Conservation (phyloP, 1,140 invertebrate species). For the Platyura marginata region DNA sequence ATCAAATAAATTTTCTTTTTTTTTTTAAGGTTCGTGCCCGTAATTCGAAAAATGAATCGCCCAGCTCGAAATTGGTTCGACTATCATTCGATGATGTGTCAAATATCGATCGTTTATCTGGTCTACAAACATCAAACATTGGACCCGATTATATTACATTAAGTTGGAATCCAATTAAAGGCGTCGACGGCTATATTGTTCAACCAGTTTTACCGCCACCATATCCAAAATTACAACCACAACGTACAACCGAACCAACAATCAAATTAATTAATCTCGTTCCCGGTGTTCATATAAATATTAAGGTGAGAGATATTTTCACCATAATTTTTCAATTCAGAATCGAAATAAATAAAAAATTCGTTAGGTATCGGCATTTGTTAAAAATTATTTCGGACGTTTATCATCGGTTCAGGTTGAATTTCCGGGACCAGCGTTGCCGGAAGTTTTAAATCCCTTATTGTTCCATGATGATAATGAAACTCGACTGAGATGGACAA, state of each 20-base stretch:
- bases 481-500: slow-evolving; percentile 45
- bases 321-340: no score
- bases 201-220: slow-evolving; percentile 24
- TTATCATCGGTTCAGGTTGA: slow-evolving; percentile 26
- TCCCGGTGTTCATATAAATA: slow-evolving; percentile 27
- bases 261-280: slow-evolving; percentile 34
- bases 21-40: slow-evolving; percentile 39
- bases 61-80: slow-evolving; percentile 31
- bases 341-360: no score
- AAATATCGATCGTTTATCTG: slow-evolving; percentile 36
- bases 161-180: slow-evolving; percentile 35
- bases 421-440: slow-evolving; percentile 35
- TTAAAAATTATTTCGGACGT: slow-evolving; percentile 36
- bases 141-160: slow-evolving; percentile 33
- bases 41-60: slow-evolving; percentile 36
- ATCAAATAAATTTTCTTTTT: not conserved
- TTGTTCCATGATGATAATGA: slow-evolving; percentile 34
- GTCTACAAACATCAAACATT: slow-evolving; percentile 28
- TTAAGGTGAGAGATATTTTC: no score
- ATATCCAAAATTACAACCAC: slow-evolving; percentile 28
- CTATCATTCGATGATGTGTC: slow-evolving; percentile 39
- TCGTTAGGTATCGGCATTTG: slow-evolving; percentile 38
- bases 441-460: slow-evolving; percentile 29
- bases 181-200: slow-evolving; percentile 42
- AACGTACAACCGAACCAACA: slow-evolving; percentile 22